A percentile compares a stretch with the other conserved stretches of the same genome.
phyloP scores from a whole-genome alignment of 2,113 vertebrate species.

The Brachionichthys hirsutus region DNA sequence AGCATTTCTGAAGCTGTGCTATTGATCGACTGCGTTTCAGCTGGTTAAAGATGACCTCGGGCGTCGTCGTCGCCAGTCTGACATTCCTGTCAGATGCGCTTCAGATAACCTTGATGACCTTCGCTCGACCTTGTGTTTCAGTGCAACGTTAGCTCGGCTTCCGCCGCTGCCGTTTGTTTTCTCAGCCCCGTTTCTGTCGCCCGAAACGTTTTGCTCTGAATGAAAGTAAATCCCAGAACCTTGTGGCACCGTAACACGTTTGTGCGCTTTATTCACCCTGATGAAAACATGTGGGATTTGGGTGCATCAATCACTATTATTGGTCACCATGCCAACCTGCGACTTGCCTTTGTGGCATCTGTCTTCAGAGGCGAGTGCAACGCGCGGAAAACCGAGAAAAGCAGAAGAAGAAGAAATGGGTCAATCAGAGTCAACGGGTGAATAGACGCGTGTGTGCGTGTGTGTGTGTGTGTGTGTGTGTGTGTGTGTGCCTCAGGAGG shows the following conservation, averaged over 20 bases:
- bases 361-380: constrained; percentile 32
- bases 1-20: constrained; percentile 50
- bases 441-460: constrained; percentile 32
- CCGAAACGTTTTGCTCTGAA: constrained; percentile 38
- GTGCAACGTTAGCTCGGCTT: constrained; percentile 39
- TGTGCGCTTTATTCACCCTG: constrained; percentile 1
- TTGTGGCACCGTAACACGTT: not conserved
- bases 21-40: constrained; percentile 37
- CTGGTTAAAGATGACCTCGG: constrained; percentile 45
- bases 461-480: constrained; percentile 26
- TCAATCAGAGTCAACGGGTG: constrained; percentile 38
- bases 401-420: constrained; percentile 25
- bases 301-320: constrained; percentile 12
- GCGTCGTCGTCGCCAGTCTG: too few species aligned
- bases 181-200: constrained; percentile 19
- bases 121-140: constrained; percentile 15
- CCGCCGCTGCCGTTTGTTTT: constrained; percentile 18
- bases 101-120: not conserved
- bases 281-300: not conserved
- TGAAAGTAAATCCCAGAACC: constrained; percentile 43
- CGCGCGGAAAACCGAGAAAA: constrained; percentile 4
- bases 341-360: constrained; percentile 31
- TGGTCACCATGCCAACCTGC: constrained; percentile 41
- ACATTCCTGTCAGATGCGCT: too few species aligned
- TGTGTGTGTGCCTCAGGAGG: constrained; percentile 44